These are phyloP conservation scores for Diarsia brunnea DNA, from an alignment of 2,888 invertebrate genomes.

Conservation along the genomic window DNA sequence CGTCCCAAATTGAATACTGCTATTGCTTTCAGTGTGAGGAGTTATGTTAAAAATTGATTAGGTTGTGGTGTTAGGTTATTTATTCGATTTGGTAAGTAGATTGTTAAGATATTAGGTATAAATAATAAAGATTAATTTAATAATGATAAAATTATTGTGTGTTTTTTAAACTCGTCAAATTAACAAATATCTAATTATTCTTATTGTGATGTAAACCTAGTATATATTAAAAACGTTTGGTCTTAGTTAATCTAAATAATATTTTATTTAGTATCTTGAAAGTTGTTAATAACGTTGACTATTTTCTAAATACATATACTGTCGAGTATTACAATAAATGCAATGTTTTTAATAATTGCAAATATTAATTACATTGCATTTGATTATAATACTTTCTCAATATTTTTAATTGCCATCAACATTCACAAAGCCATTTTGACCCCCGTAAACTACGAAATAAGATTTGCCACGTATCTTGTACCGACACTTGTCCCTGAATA, in stretches of 20 bases:
- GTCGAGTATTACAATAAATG: no score
- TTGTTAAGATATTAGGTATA: no score
- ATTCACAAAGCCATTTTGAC: neutral
- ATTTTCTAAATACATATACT: no score
- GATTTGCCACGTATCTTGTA: neutral
- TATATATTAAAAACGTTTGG: neutral
- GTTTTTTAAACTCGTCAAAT: no score
- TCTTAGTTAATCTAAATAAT: neutral
- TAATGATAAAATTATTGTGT: neutral
- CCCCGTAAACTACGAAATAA: neutral
- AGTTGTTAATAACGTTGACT: no score
- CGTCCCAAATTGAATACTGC: slow-evolving; percentile 62
- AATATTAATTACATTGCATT: no score
- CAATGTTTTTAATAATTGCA: no score
- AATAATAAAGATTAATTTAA: no score
- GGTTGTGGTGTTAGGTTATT: slow-evolving; percentile 27
- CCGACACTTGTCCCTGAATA: neutral
- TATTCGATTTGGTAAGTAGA: neutral
- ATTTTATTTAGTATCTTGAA: no score
- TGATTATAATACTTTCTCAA: no score
- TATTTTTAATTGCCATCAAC: neutral
- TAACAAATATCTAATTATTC: neutral
- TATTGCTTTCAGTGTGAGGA: slow-evolving; percentile 28
- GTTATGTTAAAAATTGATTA: slow-evolving; percentile 36
- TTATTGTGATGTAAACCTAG: neutral